Evolutionary conservation across 2,888 invertebrate genomes (phyloP), one percentile per base, ranked within the genome.

Genomic region (Eilema caniola): DNA sequence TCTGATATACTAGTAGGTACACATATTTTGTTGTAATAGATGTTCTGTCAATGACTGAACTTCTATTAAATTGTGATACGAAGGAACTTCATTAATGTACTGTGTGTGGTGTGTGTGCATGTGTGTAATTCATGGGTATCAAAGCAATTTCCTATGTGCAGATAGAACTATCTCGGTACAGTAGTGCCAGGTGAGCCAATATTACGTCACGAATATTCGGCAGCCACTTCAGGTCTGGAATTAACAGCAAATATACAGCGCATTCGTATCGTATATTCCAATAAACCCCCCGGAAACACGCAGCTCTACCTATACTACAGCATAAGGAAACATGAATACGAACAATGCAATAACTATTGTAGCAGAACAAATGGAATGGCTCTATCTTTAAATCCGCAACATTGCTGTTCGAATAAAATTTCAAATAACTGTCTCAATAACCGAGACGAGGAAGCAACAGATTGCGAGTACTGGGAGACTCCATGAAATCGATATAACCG

Each of bases 391-490:
- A 82, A 82, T 83, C 80, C 81, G 64, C 75, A 77, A 67, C 76
- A 76, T 76, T 70, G 66, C 59, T 69, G 72, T 80, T 77, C 84
- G 83, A 87, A 88, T 86, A 88, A 86, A 87, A 85, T 82, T 82
- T 77, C 77, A 81, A 86, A 86, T 87, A 86, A 85, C 82, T 82
- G 83, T 85, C 84, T 86, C 88, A 87, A 86, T 89, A 87, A 83
- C 81, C 75, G 67, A 76, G 80, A 80, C 76, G 76, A 75, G 74
- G 78, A 81, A 82, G 84, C 83, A 84, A 84, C 83, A 84, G 83
- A 79, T 83, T 82, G 84, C 67, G 62, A 66, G 64, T 63, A 63
- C 63, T 56, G 67, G 47, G 67, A n/a, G 67, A 73, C 66, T 75
- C 62, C 72, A 72, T 73, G 66, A 73, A 76, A 72, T 77, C 75